Conservation (phyloP, 2,888 invertebrate genomes). For the Andrena chrysosceles region DNA sequence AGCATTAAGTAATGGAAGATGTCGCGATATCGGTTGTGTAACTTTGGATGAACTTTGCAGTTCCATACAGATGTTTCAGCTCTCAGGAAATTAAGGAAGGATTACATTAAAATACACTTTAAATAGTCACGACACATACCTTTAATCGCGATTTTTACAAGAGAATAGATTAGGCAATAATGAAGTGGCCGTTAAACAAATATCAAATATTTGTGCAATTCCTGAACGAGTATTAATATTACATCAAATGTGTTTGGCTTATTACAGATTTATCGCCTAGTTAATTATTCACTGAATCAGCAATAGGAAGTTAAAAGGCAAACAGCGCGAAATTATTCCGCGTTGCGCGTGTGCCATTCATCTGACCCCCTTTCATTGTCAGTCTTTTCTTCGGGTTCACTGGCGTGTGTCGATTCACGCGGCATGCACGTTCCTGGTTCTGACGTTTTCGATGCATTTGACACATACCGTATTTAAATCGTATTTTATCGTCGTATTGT, state of each 20-base stretch:
- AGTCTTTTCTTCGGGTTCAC: constrained; percentile 63
- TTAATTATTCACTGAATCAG: constrained; percentile 10
- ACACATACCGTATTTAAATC: constrained; percentile 40
- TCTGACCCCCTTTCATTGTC: constrained; percentile 65
- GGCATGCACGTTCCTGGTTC: constrained; percentile 55
- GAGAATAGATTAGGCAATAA: no score
- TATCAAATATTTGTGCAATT: neutral
- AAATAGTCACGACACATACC: no score
- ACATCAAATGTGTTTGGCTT: neutral
- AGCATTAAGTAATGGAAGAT: neutral
- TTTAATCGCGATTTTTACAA: no score
- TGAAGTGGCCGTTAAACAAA: neutral
- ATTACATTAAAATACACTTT: neutral
- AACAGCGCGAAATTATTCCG: constrained; percentile 46
- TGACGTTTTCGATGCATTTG: constrained; percentile 62
- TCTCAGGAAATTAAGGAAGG: neutral
- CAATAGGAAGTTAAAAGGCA: constrained; percentile 38
- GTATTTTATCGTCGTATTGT: constrained; percentile 40
- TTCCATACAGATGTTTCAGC: neutral
- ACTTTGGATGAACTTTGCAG: constrained; percentile 7
- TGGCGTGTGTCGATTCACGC: constrained; percentile 64
- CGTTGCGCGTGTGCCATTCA: constrained; percentile 38
- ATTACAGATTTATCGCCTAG: neutral
- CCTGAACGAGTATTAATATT: neutral
- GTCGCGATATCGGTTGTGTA: neutral